Evolutionary conservation across 2,113 vertebrate species (phyloP), one percentile per base, ranked within the genome.

Genomic region (Pampusana beccarii): DNA sequence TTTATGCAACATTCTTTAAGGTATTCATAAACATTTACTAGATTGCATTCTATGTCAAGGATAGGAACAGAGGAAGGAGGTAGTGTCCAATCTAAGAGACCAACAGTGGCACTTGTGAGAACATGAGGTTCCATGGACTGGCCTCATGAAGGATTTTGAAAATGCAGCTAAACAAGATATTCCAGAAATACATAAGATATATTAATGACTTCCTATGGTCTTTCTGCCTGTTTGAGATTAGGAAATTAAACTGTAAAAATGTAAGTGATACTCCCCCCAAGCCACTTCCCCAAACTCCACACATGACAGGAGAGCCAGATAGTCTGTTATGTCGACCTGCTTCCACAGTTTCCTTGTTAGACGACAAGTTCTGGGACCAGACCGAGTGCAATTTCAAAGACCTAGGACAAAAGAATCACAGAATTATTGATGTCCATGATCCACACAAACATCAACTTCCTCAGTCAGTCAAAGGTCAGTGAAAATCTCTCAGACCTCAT

Each of bases 361-460:
- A 61, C 86, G 92, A 51, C 46, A 94, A 95, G 78, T 90, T 62
- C 93, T 83, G 31, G 79, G 70, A 69, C 93, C 80, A 88, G 40
- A 46, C 64, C 62, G 89, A 93, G 85, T 71, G 74, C 33, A 19
- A 67, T 91, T 95, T 95, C 78, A 94, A 97, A 97, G 80, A 91
- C 54, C 33, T 26, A 46, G 51, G 66, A 95, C 86, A 95, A 96
- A 71, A 93, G 80, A 95, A 96, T 77, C 65, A 66, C 65, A 86
- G 91, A 88, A 84, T 97, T 93, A 95, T 53, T 93, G 81, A 91
- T 96, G 90, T 92, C 88, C 74, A 91, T 83, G 92, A 78, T 91
- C 85, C 82, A 94, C 86, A 90, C 69, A 86, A 94, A 97, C 88
- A 90, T 92, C 61, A 60, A 66, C 74, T 96, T 85, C 82, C 58